Base-by-base conservation (phyloP, 2,888 invertebrate genomes). In the Nycteola revayana region DNA sequence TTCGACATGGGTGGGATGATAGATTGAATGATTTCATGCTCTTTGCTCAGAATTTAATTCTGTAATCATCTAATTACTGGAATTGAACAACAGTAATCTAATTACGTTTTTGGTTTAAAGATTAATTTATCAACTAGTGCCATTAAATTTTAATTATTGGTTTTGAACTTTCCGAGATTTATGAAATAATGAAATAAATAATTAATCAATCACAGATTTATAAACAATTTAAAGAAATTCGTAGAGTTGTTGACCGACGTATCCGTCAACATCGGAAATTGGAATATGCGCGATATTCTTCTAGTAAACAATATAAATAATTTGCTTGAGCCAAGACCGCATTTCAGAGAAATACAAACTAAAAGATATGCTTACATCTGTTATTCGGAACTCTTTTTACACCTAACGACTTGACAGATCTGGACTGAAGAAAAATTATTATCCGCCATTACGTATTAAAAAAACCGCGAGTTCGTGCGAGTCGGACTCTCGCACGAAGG, bases 1-100 rank as follows among this genome's bases (percentile, higher is more conserved):
- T 79, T 72, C 41, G 63, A 27, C 51, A 41, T 53, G 66, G n/a
- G 34, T 62, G 51, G 32, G 11, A 30, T 31, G 34, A 25, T 33
- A 10, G 8, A 42, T 45, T 49, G 14, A 28, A 32, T 22, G 17
- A 49, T 42, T 36, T 42, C 37, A 45, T 44, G 44, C 44, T 31
- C 9, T 9, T 26, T 38, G 40, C 49, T 49, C 41, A 36, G 18
- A 14, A 31, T 50, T 56, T 39, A 32, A 53, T 56, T 50, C 22
- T 36, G 35, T 42, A 28, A 45, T 38, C 26, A 21, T 14, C 14
- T 14, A 14, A 14, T 14, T 5, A 5, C 14, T 14, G 3, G 14
- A 14, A 14, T 14, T 14, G 14, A 14, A 14, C 14, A 14, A 14
- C 14, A 14, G 14, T 14, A 14, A 14, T 14, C 14, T 14, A 14